Percentiles rank a stretch among this genome's conserved stretches.
Conservation (phyloP, 2,888 invertebrate species). For the Hylaea fasciaria region DNA sequence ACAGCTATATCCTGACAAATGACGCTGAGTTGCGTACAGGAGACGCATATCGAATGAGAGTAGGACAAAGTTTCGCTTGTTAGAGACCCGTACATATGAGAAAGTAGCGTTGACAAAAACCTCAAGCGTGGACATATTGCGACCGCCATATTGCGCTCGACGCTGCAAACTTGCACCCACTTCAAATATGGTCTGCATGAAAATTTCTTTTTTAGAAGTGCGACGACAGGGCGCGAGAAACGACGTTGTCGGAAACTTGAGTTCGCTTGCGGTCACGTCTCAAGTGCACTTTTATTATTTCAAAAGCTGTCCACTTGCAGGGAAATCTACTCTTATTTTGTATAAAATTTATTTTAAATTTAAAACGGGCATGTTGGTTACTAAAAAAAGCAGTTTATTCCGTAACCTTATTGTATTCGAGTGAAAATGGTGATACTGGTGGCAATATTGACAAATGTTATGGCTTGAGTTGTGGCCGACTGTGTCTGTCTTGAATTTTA, state of each 20-base stretch:
- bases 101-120: constrained; percentile 79
- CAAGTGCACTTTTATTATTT: constrained; percentile 63
- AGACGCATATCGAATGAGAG: constrained; percentile 79
- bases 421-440: constrained; percentile 38
- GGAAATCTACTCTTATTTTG: constrained; percentile 11
- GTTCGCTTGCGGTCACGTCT: constrained; percentile 51
- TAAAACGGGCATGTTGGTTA: constrained; percentile 1
- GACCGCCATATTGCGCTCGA: constrained; percentile 66
- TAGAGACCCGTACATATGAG: constrained; percentile 81
- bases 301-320: constrained; percentile 40
- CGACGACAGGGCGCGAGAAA: constrained; percentile 41
- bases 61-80: constrained; percentile 79
- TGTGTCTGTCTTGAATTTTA: constrained; percentile 64
- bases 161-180: constrained; percentile 76
- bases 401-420: constrained; percentile 22
- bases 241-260: constrained; percentile 54
- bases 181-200: constrained; percentile 70
- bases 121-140: constrained; percentile 76
- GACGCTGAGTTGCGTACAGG: constrained; percentile 68
- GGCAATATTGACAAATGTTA: constrained; percentile 45
- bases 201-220: constrained; percentile 62
- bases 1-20: constrained; percentile 61
- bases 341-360: constrained; percentile 14
- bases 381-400: constrained; percentile 16
- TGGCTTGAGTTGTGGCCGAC: constrained; percentile 43